These are phyloP conservation scores for Pleuronectes platessa DNA, from an alignment of 2,113 vertebrate genomes.

Conservation along the genomic window DNA sequence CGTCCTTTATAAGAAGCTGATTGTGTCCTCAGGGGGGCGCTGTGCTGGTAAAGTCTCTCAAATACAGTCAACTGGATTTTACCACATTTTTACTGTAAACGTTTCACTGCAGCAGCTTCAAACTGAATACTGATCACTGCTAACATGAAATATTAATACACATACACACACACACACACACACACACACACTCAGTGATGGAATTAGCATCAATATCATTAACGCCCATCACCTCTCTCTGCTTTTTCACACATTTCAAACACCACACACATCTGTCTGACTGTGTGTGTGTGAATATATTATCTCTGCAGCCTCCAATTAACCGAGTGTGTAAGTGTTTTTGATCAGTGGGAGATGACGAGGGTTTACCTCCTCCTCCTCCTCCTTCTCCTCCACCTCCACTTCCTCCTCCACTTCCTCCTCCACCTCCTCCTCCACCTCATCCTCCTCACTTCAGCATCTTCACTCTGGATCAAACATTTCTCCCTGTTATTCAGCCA, in stretches of 20 bases:
- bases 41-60: background rate
- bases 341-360: conserved; percentile 42
- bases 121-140: conserved; percentile 72
- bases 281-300: conserved; percentile 41
- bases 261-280: conserved; percentile 21
- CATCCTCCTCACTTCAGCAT: conserved; percentile 10
- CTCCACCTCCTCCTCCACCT: background rate
- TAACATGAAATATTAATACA: conserved; percentile 65
- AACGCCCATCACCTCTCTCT: conserved; percentile 56
- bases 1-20: background rate
- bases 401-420: conserved; percentile 1
- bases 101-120: conserved; percentile 7
- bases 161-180: conserved; percentile 27
- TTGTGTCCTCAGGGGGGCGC: background rate
- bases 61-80: background rate
- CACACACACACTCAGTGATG: conserved; percentile 43
- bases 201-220: conserved; percentile 69
- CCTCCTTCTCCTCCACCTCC: background rate
- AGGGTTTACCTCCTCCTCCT: background rate
- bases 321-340: conserved; percentile 44
- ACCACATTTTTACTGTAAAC: background rate
- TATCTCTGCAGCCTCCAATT: conserved; percentile 51
- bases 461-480: background rate
- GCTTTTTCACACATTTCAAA: conserved; percentile 39
- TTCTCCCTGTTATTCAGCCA: background rate